Evolutionary conservation across 2,797 vertebrate genomes (phyloP), one percentile per base, ranked within the genome.

Genomic region (Avahi laniger): DNA sequence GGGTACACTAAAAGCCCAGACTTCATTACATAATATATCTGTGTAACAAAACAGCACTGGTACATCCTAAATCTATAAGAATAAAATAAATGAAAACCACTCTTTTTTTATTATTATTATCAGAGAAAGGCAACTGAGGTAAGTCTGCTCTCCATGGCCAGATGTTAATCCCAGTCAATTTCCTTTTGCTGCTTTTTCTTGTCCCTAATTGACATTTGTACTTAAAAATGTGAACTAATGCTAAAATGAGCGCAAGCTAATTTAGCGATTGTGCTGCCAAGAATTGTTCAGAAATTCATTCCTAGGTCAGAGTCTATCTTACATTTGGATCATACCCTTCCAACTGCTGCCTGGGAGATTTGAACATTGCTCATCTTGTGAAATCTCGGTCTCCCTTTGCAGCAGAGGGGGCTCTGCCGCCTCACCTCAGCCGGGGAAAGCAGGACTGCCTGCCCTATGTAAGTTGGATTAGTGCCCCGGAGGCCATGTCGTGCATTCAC

Each of bases 241-340:
- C 76, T 95, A 72, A 95, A 80, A 59, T 91, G 61, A 92, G 50
- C 43, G 30, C 41, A 87, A 80, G 52, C 20, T 65, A 67, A 83
- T 80, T 94, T 75, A 88, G 73, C 78, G 61, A 41, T 38, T 38
- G 17, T 57, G 41, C 10, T 86, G 11, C 69, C 50, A 90, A 94
- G 85, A 67, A 43, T 17, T 80, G 14, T 15, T 41, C 7, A 72
- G 13, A 43, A 35, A 63, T 52, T 82, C 65, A 57, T 89, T 54
- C 33, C 81, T 30, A 43, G 35, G 67, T 88, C 12, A 50, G 63
- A 69, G 33, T 85, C 20, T 50, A 4, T 54, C 54, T 46, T 52
- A 11, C 26, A 3, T 89, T 69, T 80, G 33, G 61, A 9, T 43
- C n/a, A 35, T 17, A 33, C 1, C 13, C 5, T 84, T 54, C 18